phyloP scores from a whole-genome alignment of 2,797 vertebrate species.

The Pelodytes ibericus region DNA sequence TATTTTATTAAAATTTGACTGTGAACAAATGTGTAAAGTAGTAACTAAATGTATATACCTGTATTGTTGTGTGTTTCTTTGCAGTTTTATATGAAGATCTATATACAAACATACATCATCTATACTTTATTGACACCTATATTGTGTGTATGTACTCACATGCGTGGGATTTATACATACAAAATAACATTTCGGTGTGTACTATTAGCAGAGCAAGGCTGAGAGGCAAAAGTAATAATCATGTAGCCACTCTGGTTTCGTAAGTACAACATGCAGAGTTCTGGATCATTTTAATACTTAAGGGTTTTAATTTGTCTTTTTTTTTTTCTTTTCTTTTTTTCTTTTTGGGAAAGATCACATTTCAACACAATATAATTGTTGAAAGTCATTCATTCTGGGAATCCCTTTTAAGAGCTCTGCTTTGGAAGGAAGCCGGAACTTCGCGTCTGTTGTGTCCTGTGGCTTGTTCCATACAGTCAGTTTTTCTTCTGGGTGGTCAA shows the following conservation, averaged over 20 bases:
- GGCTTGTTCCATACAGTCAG: slow-evolving; percentile 49
- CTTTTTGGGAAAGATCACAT: slow-evolving; percentile 34
- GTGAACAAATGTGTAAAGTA: too few species aligned
- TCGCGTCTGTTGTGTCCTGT: slow-evolving; percentile 38
- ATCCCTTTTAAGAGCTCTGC: slow-evolving; percentile 42
- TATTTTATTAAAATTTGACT: too few species aligned
- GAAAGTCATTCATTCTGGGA: slow-evolving; percentile 46
- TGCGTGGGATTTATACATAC: too few species aligned
- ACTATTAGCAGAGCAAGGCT: too few species aligned
- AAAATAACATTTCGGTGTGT: too few species aligned
- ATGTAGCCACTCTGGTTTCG: background rate
- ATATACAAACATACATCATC: too few species aligned
- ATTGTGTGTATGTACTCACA: too few species aligned
- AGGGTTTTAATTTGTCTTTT: slow-evolving; percentile 29
- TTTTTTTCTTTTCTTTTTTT: background rate
- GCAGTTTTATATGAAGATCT: too few species aligned
- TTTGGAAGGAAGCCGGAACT: slow-evolving; percentile 49
- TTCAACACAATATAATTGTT: slow-evolving; percentile 50
- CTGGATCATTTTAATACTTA: slow-evolving; percentile 11
- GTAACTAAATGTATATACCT: too few species aligned
- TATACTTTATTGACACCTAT: too few species aligned
- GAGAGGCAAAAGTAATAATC: background rate
- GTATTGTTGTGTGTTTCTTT: too few species aligned
- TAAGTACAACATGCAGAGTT: slow-evolving; percentile 4
- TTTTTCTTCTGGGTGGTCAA: slow-evolving; percentile 56